These are phyloP conservation scores for Nemapogon koenigi DNA, from an alignment of 2,888 invertebrate species.

Conservation along the genomic window DNA sequence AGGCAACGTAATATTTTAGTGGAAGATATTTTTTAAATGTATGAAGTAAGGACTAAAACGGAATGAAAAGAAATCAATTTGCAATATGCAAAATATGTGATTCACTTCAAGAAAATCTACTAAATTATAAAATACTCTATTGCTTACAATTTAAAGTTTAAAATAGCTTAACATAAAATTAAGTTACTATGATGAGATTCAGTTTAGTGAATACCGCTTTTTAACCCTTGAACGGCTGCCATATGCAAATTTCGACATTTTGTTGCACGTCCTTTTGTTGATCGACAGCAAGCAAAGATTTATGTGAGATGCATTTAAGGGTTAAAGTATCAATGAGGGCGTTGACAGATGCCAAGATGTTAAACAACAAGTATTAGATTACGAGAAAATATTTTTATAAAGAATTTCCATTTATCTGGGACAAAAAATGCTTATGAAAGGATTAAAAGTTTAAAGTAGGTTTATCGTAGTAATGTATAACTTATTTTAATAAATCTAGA, in stretches of 20 bases:
- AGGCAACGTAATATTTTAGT: too few species aligned
- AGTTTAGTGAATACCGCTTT: slow-evolving; percentile 14
- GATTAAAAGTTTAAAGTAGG: too few species aligned
- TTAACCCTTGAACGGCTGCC: slow-evolving; percentile 43
- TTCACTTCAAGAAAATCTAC: too few species aligned
- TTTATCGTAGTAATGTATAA: too few species aligned
- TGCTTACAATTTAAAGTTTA: slow-evolving; percentile 17
- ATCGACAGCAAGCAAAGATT: slow-evolving; percentile 24
- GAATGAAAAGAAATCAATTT: too few species aligned
- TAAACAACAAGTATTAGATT: slow-evolving; percentile 12
- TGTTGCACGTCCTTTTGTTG: slow-evolving; percentile 18
- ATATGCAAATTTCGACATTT: slow-evolving; percentile 44
- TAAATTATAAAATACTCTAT: background rate
- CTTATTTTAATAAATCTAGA: too few species aligned
- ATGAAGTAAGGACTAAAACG: too few species aligned
- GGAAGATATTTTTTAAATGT: too few species aligned
- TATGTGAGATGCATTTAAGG: slow-evolving; percentile 26
- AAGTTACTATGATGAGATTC: slow-evolving; percentile 10
- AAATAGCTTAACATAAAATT: slow-evolving; percentile 15
- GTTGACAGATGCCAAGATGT: slow-evolving; percentile 58
- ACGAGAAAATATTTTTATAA: too few species aligned
- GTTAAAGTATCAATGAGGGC: slow-evolving; percentile 37
- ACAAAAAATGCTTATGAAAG: too few species aligned
- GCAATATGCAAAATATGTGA: too few species aligned
- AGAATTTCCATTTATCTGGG: too few species aligned